Evolutionary conservation across 2,797 vertebrate species (phyloP), one percentile per base, ranked within the genome.

Genomic region (Tokudaia muenninki): DNA sequence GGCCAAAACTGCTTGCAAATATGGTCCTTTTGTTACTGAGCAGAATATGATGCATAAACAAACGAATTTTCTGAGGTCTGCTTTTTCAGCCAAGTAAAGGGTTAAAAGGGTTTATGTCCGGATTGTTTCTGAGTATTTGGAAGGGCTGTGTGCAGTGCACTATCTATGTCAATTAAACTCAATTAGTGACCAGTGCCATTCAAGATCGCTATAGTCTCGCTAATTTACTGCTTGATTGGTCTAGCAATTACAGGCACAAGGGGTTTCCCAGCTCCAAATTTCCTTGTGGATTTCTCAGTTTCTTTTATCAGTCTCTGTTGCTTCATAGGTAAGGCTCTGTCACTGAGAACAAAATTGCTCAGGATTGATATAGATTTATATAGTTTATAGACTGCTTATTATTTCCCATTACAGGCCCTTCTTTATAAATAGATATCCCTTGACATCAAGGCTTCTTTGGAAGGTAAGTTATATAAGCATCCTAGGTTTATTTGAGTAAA

Each of bases 201-300:
- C 63, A 92, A 59, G 81, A 87, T 59, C 74, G 50, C 63, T 84
- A 19, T 31, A 79, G 17, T 22, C 47, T 96, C 78, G 47, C 57
- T 74, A 50, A 93, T 91, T 87, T 92, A 22, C 47, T 67, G 24
- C 52, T 41, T 75, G 57, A 81, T 41, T 87, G 59, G 70, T 93
- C 22, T 86, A 96, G n/a, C 26, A 91, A 59, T 80, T 80, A 37
- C 34, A 67, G 21, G 26, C 29, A 47, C 47, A 79, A 84, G 21
- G 22, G 47, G 13, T 57, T 84, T 78, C 74, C 79, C 41, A 87
- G 31, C 57, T 50, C 84, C 34, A 70, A 52, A 93, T 70, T 87
- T 82, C 80, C 50, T 81, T 61, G 75, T 44, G 11, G 57, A 37
- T 52, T 94, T 93, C 12, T 61, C 50, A 67, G 41, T 67, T 59